Percentiles rank a stretch among this genome's conserved stretches.
Evolutionary conservation across 1,140 invertebrate species (phyloP).

Genomic region (Trachymyrmex cornetzi): DNA sequence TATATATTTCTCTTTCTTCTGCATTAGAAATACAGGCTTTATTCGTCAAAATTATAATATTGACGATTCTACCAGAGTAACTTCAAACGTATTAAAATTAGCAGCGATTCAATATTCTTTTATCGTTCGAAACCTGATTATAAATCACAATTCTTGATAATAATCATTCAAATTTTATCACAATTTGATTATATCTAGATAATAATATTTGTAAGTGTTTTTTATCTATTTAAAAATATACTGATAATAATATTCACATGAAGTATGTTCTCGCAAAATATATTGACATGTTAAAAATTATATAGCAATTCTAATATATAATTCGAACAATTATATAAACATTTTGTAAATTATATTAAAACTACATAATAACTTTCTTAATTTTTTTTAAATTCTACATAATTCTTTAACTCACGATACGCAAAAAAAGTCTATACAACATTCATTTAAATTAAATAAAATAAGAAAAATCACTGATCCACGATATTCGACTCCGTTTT

Average conservation of each 20-base stretch:
- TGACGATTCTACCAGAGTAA: neutral
- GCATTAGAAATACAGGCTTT: neutral
- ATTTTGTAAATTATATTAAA: no score
- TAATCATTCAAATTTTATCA: neutral
- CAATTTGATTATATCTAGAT: neutral
- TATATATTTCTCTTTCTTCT: neutral
- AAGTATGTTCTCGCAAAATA: no score
- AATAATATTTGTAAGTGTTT: neutral
- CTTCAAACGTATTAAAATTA: neutral
- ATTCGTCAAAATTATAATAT: neutral
- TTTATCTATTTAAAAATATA: neutral
- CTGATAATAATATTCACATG: neutral
- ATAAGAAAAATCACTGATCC: neutral
- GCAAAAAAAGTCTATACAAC: neutral
- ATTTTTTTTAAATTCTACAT: neutral
- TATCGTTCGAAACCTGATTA: no score
- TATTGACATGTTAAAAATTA: neutral
- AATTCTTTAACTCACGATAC: neutral
- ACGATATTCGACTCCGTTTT: neutral
- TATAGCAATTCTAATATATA: no score
- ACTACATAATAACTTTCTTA: neutral
- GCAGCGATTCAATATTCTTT: neutral
- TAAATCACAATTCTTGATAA: constrained; percentile 1
- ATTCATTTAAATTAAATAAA: neutral
- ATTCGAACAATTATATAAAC: no score